Evolutionary conservation across 2,113 vertebrate species (phyloP).

Genomic region (Opisthocomus hoazin): DNA sequence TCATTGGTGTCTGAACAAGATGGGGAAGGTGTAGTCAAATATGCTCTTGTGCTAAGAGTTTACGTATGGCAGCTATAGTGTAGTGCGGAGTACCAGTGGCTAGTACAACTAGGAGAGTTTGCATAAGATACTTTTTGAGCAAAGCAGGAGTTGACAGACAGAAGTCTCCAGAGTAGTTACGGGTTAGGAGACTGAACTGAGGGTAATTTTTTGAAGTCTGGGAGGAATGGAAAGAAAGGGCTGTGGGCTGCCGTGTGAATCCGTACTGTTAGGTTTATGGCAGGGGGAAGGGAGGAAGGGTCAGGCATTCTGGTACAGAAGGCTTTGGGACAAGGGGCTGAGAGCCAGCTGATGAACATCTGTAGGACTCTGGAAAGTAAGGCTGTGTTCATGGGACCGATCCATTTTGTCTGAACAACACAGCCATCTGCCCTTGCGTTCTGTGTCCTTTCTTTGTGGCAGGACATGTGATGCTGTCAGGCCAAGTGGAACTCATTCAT

Average conservation of each 20-base stretch:
- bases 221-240: background rate
- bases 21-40: background rate
- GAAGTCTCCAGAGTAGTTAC: background rate
- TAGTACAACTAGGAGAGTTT: no score
- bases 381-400: no score
- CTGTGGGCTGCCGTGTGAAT: background rate
- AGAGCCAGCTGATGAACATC: background rate
- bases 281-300: background rate
- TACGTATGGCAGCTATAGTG: fast-evolving
- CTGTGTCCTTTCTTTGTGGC: background rate
- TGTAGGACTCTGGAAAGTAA: background rate
- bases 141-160: background rate
- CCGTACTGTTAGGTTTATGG: background rate
- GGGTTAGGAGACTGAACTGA: background rate
- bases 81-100: background rate
- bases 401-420: background rate
- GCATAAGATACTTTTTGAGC: background rate
- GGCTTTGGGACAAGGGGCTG: background rate
- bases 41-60: background rate
- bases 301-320: background rate
- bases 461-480: background rate
- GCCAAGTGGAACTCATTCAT: background rate
- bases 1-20: background rate
- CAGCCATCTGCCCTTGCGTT: background rate
- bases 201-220: background rate